Conservation (phyloP, 2,113 vertebrate genomes). For the Hipposideros armiger region DNA sequence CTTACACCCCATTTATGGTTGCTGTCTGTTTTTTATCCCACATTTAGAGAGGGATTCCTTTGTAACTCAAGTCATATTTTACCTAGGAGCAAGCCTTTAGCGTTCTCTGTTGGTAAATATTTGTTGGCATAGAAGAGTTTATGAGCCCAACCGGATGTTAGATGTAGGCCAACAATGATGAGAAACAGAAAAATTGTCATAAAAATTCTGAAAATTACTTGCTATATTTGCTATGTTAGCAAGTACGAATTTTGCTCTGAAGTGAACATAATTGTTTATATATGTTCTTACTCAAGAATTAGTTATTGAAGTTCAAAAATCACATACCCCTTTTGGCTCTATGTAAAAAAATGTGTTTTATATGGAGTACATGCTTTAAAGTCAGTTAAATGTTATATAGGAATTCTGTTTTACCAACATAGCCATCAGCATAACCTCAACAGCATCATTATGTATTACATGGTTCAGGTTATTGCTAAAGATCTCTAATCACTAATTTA, state of each 20-base stretch:
- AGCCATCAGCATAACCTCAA: constrained; percentile 45
- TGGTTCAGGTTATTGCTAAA: constrained; percentile 58
- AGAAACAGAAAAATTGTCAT: neutral
- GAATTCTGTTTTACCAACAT: constrained; percentile 55
- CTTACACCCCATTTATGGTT: neutral
- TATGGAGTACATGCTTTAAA: neutral
- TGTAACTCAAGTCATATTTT: neutral
- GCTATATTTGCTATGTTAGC: neutral
- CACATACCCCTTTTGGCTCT: neutral
- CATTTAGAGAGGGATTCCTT: neutral
- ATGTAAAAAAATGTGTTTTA: neutral
- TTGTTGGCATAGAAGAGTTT: neutral
- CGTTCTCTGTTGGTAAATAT: neutral
- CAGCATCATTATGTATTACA: constrained; percentile 46
- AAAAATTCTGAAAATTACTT: neutral
- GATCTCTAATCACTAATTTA: constrained; percentile 28
- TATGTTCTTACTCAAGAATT: neutral
- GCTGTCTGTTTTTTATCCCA: neutral
- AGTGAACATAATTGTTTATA: neutral
- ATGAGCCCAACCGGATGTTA: neutral
- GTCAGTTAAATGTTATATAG: neutral
- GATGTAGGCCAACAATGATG: neutral
- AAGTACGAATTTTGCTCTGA: neutral
- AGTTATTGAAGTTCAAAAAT: neutral
- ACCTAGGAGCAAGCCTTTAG: neutral